phyloP scores from a whole-genome alignment of 2,888 invertebrate species.

The Agriopis leucophaearia region DNA sequence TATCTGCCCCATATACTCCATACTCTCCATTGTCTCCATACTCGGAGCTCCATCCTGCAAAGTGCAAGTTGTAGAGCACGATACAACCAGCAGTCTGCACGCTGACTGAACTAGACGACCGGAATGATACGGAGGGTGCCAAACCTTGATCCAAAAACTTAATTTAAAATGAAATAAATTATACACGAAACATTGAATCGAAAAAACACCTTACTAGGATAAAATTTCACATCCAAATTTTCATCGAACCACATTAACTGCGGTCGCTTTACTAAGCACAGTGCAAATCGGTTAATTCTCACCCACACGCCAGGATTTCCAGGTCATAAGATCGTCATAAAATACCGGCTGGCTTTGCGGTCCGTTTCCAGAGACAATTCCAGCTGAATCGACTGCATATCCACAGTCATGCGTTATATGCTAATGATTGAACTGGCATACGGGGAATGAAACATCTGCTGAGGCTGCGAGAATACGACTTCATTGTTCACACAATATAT shows the following conservation, averaged over 20 bases:
- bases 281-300: constrained; percentile 18
- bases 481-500: not conserved
- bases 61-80: too few species aligned
- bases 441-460: not conserved
- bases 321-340: constrained; percentile 28
- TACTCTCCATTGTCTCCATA: too few species aligned
- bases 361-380: constrained; percentile 33
- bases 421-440: constrained; percentile 30
- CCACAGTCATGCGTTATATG: constrained; percentile 36
- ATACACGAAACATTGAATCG: too few species aligned
- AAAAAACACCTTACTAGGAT: not conserved
- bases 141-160: too few species aligned
- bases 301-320: constrained; percentile 15
- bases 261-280: constrained; percentile 8
- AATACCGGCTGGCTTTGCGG: constrained; percentile 28
- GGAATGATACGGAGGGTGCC: too few species aligned
- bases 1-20: too few species aligned
- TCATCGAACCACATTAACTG: not conserved
- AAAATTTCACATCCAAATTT: not conserved
- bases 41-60: too few species aligned
- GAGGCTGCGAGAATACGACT: not conserved
- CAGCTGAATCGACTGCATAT: constrained; percentile 36
- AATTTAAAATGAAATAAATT: too few species aligned
- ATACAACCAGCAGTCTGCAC: too few species aligned
- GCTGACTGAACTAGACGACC: too few species aligned